These are phyloP conservation scores for Anisognathus igniventris DNA, from an alignment of 2,797 vertebrate species.

Conservation along the genomic window DNA sequence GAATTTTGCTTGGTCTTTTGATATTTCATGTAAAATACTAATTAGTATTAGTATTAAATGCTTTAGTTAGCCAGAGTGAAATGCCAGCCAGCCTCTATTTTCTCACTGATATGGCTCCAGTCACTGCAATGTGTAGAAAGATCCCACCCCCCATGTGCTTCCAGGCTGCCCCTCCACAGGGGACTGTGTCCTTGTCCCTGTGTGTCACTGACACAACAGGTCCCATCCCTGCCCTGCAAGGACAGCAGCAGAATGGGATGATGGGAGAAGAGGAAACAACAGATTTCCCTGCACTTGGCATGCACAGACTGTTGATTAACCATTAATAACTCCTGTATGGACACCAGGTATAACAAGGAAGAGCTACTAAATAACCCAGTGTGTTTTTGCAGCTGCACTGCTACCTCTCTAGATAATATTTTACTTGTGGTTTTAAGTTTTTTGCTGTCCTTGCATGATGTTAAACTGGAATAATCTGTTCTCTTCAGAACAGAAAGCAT, in stretches of 20 bases:
- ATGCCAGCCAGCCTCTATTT: neutral
- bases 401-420: constrained; percentile 24
- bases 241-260: neutral
- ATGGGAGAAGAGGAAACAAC: neutral
- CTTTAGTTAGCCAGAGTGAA: neutral
- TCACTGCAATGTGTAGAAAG: neutral
- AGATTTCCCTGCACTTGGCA: neutral
- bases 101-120: neutral
- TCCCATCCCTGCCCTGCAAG: fast-evolving
- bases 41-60: neutral
- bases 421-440: constrained; percentile 30
- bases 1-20: neutral
- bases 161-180: fast-evolving
- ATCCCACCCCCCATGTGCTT: neutral
- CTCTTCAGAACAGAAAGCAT: neutral
- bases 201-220: neutral
- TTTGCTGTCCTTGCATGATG: constrained; percentile 12
- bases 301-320: neutral
- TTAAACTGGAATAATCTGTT: neutral
- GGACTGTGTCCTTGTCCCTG: neutral
- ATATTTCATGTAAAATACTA: neutral
- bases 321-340: neutral
- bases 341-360: neutral
- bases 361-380: constrained; percentile 27
- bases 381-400: neutral